Evolutionary conservation across 2,888 invertebrate genomes (phyloP).

Genomic region (Cataglyphis rosenhaueri): DNA sequence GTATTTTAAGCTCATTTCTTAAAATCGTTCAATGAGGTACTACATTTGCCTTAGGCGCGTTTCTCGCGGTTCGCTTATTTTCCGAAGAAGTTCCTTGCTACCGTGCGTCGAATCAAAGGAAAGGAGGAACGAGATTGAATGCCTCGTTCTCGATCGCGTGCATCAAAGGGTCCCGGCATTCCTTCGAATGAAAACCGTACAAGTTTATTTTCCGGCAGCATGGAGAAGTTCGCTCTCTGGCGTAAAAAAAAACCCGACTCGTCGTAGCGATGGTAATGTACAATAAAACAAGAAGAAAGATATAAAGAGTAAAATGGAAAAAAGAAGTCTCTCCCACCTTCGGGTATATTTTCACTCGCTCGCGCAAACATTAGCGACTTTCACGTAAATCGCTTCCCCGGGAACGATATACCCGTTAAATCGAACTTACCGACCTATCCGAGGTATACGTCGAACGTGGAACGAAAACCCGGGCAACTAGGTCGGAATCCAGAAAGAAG

Average conservation of each 20-base stretch:
- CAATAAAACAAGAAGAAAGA: constrained; percentile 8
- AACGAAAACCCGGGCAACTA: constrained; percentile 20
- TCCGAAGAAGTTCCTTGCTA: background rate
- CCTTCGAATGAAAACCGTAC: constrained; percentile 34
- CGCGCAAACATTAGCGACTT: constrained; percentile 64
- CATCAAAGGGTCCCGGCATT: constrained; percentile 34
- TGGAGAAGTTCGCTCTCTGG: background rate
- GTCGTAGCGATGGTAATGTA: background rate
- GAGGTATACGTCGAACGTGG: constrained; percentile 9
- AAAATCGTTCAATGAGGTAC: background rate
- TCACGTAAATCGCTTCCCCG: constrained; percentile 55
- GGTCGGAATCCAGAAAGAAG: constrained; percentile 17
- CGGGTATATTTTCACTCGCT: constrained; percentile 42
- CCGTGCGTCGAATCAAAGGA: constrained; percentile 28
- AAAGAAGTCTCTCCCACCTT: background rate
- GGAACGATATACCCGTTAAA: constrained; percentile 63
- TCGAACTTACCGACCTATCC: constrained; percentile 48
- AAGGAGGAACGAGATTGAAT: constrained; percentile 30
- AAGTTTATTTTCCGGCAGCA: constrained; percentile 43
- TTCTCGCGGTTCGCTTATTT: constrained; percentile 18
- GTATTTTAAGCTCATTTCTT: constrained; percentile 8
- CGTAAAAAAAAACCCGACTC: constrained; percentile 4
- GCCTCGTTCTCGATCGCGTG: constrained; percentile 32
- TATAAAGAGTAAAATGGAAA: background rate
- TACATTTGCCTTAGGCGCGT: background rate